Evolutionary conservation across 2,113 vertebrate species (phyloP).

Genomic region (Balaeniceps rex): DNA sequence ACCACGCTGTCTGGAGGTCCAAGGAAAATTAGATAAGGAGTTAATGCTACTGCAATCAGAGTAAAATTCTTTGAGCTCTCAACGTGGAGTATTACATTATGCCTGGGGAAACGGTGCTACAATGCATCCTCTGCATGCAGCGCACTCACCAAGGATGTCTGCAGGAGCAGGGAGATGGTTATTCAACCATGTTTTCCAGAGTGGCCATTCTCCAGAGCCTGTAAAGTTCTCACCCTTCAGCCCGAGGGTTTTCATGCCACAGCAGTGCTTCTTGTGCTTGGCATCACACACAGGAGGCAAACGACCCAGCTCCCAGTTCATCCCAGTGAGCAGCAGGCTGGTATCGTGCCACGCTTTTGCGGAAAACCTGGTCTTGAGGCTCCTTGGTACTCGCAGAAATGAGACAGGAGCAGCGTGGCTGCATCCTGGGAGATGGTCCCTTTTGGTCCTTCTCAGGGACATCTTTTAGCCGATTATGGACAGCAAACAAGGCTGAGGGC

Average conservation of each 20-base stretch:
- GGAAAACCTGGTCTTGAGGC: not conserved
- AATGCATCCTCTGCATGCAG: not conserved
- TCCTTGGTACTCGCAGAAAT: not conserved
- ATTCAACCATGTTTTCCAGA: not conserved
- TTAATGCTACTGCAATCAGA: not conserved
- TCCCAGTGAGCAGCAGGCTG: not conserved
- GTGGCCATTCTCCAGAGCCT: not conserved
- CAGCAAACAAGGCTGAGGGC: not conserved
- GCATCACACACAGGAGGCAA: not conserved
- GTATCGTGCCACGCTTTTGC: not conserved
- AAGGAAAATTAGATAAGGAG: not conserved
- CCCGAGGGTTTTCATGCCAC: not conserved
- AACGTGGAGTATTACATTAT: fast-evolving
- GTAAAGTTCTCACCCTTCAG: not conserved
- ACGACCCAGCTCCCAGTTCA: not conserved
- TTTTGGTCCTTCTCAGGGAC: not conserved
- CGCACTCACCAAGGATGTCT: not conserved
- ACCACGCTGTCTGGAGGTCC: not conserved
- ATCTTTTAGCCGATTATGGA: not conserved
- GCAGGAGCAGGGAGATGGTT: not conserved
- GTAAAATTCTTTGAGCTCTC: not conserved
- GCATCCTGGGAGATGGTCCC: not conserved
- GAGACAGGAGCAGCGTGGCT: not conserved
- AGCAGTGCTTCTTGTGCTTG: not conserved
- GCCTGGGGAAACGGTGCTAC: not conserved